Evolutionary conservation across 2,888 invertebrate genomes (phyloP), one percentile per base, ranked within the genome.

Genomic region (Rhopalosiphum nymphaeae): DNA sequence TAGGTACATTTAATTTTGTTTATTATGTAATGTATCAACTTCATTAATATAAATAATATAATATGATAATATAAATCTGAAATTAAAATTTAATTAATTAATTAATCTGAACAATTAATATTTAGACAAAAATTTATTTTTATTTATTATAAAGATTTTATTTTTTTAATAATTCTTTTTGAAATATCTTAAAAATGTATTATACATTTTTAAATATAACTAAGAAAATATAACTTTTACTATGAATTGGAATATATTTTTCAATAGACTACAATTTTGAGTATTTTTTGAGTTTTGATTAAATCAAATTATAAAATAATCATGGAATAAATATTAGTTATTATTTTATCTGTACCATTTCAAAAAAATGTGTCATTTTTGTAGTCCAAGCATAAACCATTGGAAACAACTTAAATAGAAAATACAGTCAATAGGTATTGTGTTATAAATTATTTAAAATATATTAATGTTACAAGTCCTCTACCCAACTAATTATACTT

Each of bases 261-360:
- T 10, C n/a, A 67, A 67, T 29, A 67, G 67, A 46, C 44, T 7
- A 46, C 7, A 46, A 46, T 46, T 46, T 46, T 46, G 44, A 44
- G 44, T 44, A 44, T 44, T 44, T 61, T 67, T 67, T 67, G 67
- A 67, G 67, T 67, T 67, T 67, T 7, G 29, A 67, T 67, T 67
- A 67, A 67, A 67, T 67, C 67, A 67, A 67, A 67, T 67, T 67
- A 67, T 29, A 67, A 67, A 67, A 67, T 67, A 67, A 21, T 67
- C n/a, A 67, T 67, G n/a, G n/a, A n/a, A n/a, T n/a, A n/a, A n/a
- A 25, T 29, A 67, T 67, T n/a, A 29, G 3, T 67, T 67, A 67
- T 67, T 67, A 29, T 67, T 67, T 67, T 67, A 67, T n/a, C n/a
- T 21, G 67, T 67, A 67, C 67, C 25, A 67, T 67, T 67, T 67